Evolutionary conservation across 2,888 invertebrate genomes (phyloP).

Genomic region (Coleophora flavipennella): DNA sequence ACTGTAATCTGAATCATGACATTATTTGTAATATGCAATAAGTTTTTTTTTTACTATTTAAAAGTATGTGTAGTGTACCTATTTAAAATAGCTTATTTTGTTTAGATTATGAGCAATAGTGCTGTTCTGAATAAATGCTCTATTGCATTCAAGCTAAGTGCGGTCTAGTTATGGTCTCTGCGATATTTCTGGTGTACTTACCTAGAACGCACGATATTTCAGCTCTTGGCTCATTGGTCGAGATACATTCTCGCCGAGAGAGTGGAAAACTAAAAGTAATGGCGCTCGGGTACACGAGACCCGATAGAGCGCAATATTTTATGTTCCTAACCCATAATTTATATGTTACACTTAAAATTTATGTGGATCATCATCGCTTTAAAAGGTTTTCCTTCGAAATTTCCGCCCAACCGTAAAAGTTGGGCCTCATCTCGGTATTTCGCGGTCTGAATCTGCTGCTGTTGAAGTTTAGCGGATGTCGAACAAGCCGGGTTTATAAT

Average conservation of each 20-base stretch:
- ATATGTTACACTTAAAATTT: constrained; percentile 11
- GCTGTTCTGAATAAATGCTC: no score
- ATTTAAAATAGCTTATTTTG: no score
- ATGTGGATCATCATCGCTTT: constrained; percentile 11
- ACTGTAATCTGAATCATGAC: no score
- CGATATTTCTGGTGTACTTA: not conserved
- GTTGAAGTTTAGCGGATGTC: no score
- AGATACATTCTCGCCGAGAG: constrained; percentile 15
- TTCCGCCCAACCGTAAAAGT: not conserved
- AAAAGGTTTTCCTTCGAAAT: constrained; percentile 8
- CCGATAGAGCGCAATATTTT: constrained; percentile 17
- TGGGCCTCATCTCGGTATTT: no score
- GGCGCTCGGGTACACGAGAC: constrained; percentile 10
- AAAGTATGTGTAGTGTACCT: no score
- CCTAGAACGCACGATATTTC: constrained; percentile 11
- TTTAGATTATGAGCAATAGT: no score
- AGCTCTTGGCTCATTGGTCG: constrained; percentile 10
- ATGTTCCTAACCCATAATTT: constrained; percentile 13
- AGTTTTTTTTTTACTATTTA: no score
- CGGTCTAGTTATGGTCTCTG: not conserved
- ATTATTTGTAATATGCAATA: no score
- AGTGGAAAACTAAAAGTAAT: constrained; percentile 18
- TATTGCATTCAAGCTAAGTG: not conserved
- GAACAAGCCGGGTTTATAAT: no score
- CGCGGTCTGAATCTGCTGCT: no score